Evolutionary conservation across 1,140 invertebrate genomes (phyloP).

Genomic region (Trachelipus rathkii): DNA sequence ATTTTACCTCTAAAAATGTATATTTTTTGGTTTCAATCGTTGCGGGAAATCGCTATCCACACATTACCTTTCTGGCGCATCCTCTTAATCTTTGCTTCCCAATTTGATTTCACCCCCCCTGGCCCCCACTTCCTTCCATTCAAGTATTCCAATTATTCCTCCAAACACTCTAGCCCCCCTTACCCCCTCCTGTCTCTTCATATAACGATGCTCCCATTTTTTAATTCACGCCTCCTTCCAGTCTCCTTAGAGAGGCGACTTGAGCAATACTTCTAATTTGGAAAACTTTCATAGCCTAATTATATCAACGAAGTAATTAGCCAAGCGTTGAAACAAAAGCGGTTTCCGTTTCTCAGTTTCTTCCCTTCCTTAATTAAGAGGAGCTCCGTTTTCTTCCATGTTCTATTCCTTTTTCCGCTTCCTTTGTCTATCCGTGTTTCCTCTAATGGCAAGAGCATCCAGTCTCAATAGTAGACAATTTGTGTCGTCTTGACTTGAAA

Average conservation of each 20-base stretch:
- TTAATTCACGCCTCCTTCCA: slow-evolving; percentile 5
- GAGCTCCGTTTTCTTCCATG: neutral
- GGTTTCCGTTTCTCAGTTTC: neutral
- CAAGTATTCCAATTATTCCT: too few relatives aligned
- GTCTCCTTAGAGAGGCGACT: slow-evolving; percentile 7
- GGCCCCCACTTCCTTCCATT: too few relatives aligned
- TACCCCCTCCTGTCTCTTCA: neutral
- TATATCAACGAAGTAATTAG: slow-evolving; percentile 8
- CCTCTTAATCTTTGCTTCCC: too few relatives aligned
- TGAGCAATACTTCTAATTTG: slow-evolving; percentile 4
- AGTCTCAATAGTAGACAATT: slow-evolving; percentile 1
- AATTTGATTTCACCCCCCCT: too few relatives aligned
- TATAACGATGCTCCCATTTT: neutral
- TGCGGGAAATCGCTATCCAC: too few relatives aligned
- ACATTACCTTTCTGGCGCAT: too few relatives aligned
- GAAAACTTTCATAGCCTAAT: neutral
- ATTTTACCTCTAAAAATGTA: too few relatives aligned
- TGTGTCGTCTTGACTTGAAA: slow-evolving; percentile 4
- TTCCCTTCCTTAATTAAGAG: neutral
- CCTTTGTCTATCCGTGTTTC: neutral
- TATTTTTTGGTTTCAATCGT: too few relatives aligned
- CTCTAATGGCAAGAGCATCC: neutral
- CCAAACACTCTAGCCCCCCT: too few relatives aligned
- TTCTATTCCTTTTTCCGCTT: neutral
- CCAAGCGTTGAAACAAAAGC: slow-evolving; percentile 9